Evolutionary conservation across 2,797 vertebrate genomes (phyloP), one percentile per base, ranked within the genome.

Genomic region (Lagodon rhomboides): DNA sequence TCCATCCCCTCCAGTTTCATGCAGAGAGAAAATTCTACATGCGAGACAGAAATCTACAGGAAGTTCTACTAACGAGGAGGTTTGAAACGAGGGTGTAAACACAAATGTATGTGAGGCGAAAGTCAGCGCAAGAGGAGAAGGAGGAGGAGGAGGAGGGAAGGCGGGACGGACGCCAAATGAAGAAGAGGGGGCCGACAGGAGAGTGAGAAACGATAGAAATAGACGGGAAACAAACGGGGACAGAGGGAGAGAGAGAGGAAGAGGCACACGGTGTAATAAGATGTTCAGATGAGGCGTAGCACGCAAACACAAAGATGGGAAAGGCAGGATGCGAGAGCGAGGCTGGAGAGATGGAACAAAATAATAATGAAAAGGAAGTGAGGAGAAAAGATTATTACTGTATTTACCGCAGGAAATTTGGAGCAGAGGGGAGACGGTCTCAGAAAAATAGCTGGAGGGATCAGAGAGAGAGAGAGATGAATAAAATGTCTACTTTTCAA

Each of bases 171-270:
- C 76, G 88, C 90, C 89, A 92, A 92, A 89, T 81, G 80, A 92
- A 87, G 51, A 58, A 55, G 82, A 86, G 83, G 80, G 65, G 76
- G 90, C 73, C 3, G 62, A 80, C 17, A 41, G 64, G 82, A 80
- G 79, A 76, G 87, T 75, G 91, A 91, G 76, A 82, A 82, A 69
- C 54, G 75, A 88, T 65, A 66, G 85, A 85, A 84, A 89, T 83
- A 88, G 87, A 89, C 71, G 82, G 77, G 68, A 87, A 90, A 81
- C 70, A 80, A 89, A 89, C 77, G 81, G 81, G 88, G 83, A 86
- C 75, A 82, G 64, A 75, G 68, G 22, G 63, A 83, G 79, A 80
- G 79, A 80, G 34, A 79, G 80, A 68, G 34, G 38, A 87, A 87
- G 62, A 88, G 53, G 82, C 62, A 56, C 62, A 67, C 73, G 69